phyloP scores from a whole-genome alignment of 1,140 invertebrate genomes.

The Phortica variegata region DNA sequence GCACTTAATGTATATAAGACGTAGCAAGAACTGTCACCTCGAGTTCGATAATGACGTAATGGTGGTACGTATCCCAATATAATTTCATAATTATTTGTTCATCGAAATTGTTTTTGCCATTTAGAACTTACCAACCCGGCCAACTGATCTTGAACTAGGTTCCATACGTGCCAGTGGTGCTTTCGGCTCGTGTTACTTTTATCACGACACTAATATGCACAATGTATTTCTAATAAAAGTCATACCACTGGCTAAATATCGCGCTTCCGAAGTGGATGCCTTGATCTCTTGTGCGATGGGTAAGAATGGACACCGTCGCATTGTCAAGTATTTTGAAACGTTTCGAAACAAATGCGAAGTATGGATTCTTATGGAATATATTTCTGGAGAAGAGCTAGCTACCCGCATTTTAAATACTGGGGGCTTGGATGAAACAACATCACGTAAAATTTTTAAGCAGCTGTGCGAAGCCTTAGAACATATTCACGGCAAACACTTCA shows the following conservation, averaged over 20 bases:
- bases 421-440: slow-evolving; percentile 70
- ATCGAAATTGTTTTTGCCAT: too few relatives aligned
- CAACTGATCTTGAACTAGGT: slow-evolving; percentile 39
- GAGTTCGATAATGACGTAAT: slow-evolving; percentile 41
- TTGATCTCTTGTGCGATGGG: slow-evolving; percentile 38
- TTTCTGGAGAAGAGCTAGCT: slow-evolving; percentile 86
- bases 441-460: slow-evolving; percentile 72
- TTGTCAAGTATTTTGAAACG: slow-evolving; percentile 83
- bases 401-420: slow-evolving; percentile 65
- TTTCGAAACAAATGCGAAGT: slow-evolving; percentile 78
- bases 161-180: slow-evolving; percentile 21
- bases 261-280: slow-evolving; percentile 46
- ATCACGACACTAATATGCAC: slow-evolving; percentile 25
- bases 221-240: slow-evolving; percentile 64
- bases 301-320: slow-evolving; percentile 69
- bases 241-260: slow-evolving; percentile 69
- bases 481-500: slow-evolving; percentile 78
- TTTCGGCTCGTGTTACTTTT: slow-evolving; percentile 45
- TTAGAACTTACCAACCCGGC: slow-evolving; percentile 31
- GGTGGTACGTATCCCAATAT: slow-evolving; percentile 14
- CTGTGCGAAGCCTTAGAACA: slow-evolving; percentile 76
- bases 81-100: slow-evolving; percentile 1
- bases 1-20: slow-evolving; percentile 48
- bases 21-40: slow-evolving; percentile 29
- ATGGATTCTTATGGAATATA: slow-evolving; percentile 81